phyloP scores from a whole-genome alignment of 2,888 invertebrate species.

The Mythimna albipuncta region DNA sequence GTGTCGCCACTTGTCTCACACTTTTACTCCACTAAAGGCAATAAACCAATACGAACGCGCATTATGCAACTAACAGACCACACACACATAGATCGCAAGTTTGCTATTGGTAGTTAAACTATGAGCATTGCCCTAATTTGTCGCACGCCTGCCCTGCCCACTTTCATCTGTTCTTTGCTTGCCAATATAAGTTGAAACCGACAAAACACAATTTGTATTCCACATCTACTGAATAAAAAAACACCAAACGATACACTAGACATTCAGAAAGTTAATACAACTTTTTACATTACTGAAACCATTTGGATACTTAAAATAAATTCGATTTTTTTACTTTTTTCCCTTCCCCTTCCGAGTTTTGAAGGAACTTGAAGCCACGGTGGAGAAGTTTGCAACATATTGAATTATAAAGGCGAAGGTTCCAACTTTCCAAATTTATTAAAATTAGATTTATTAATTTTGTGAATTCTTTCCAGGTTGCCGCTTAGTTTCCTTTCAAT shows the following conservation, averaged over 20 bases:
- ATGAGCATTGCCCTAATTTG: too few species aligned
- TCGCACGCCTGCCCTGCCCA: too few species aligned
- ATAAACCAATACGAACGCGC: too few species aligned
- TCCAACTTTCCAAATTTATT: constrained; percentile 46
- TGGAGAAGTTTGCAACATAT: constrained; percentile 42
- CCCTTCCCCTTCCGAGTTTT: constrained; percentile 12
- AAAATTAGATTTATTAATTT: constrained; percentile 53
- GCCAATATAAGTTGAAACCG: neutral
- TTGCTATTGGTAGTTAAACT: too few species aligned
- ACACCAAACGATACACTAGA: constrained; percentile 35
- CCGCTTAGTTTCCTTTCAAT: constrained; percentile 7
- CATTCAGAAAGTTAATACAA: constrained; percentile 44
- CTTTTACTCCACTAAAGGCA: too few species aligned
- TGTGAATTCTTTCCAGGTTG: constrained; percentile 18
- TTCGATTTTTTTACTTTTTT: constrained; percentile 44
- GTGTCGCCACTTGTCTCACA: too few species aligned
- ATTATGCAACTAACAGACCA: too few species aligned
- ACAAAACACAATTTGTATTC: constrained; percentile 11
- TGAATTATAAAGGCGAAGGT: constrained; percentile 47
- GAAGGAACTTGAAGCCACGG: constrained; percentile 28
- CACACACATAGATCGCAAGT: too few species aligned
- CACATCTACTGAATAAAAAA: constrained; percentile 23
- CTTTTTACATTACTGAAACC: constrained; percentile 48
- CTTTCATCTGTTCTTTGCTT: too few species aligned
- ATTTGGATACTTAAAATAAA: constrained; percentile 48